Conservation (phyloP, 2,113 vertebrate species). For the Calypte anna region DNA sequence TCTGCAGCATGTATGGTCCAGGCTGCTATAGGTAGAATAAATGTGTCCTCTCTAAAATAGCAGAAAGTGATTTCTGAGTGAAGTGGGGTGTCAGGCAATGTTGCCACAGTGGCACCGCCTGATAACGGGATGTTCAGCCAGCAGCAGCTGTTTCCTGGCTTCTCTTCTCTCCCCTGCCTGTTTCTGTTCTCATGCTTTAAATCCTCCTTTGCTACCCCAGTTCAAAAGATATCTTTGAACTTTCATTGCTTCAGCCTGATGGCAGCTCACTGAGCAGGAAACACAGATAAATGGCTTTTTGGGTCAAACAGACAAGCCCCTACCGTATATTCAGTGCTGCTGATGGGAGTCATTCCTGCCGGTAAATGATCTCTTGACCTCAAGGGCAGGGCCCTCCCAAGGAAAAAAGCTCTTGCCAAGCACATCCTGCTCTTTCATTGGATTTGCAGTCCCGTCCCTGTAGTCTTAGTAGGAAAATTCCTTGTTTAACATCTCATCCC, state of each 20-base stretch:
- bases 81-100: not conserved
- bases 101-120: not conserved
- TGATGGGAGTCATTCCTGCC: conserved; percentile 7
- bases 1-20: not conserved
- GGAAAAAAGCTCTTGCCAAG: not conserved
- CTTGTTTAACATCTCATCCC: not conserved
- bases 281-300: conserved; percentile 26
- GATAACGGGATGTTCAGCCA: conserved; percentile 24
- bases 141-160: conserved; percentile 60
- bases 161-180: not conserved
- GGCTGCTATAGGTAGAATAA: not conserved
- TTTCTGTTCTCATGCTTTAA: conserved; percentile 62
- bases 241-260: conserved; percentile 16
- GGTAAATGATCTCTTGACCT: not conserved
- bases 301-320: conserved; percentile 12
- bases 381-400: not conserved
- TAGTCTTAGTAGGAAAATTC: not conserved
- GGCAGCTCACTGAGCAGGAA: conserved; percentile 66
- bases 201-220: not conserved
- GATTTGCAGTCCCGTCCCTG: not conserved
- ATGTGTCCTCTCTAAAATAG: not conserved
- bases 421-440: not conserved
- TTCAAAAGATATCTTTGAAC: conserved; percentile 72
- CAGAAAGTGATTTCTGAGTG: not conserved
- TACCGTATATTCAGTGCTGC: not conserved